Evolutionary conservation across 1,140 invertebrate genomes (phyloP), one percentile per base, ranked within the genome.

Genomic region (Psilanteris sp.): DNA sequence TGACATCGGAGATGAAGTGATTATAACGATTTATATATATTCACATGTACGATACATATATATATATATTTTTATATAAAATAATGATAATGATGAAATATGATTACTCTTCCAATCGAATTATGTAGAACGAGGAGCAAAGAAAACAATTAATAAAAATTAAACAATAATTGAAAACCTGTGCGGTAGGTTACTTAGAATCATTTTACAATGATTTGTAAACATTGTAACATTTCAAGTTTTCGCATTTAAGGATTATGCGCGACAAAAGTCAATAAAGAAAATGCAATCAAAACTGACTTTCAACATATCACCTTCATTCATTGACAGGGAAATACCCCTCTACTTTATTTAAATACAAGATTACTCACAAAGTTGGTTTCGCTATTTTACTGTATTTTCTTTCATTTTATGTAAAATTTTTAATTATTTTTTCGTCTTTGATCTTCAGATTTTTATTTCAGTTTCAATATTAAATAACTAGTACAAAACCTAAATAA

Each of bases 21-120:
- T 59, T 57, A 66, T 67, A 39, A 37, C 22, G 16, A 57, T 39
- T 46, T 26, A 59, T 57, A 72, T 57, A 57, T 59, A 74, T 68
- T 44, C 32, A 50, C 57, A 61, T 68, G 57, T 70, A 76, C 24
- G 20, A 55, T 66, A 66, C 24, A 64, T 48, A 46, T 26, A 72
- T 55, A 67, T 22, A 77, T 77, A 61, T 77, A 61, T 77, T 73
- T 68, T 73, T 77, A 52, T 77, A 72, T 72, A 66, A 50, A 67
- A 74, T 74, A 50, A 46, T 37, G 11, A 39, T 61, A 55, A 46
- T 43, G 24, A 68, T 54, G n/a, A 48, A 68, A 41, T 62, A 68
- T 11, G 11, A 55, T 62, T 64, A 75, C 26, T 68, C 62, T 75
- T 76, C 57, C 72, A 76, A 57, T 64, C 9, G 57, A 72, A 39